Evolutionary conservation across 2,888 invertebrate species (phyloP), one percentile per base, ranked within the genome.

Genomic region (Encarsia formosa): DNA sequence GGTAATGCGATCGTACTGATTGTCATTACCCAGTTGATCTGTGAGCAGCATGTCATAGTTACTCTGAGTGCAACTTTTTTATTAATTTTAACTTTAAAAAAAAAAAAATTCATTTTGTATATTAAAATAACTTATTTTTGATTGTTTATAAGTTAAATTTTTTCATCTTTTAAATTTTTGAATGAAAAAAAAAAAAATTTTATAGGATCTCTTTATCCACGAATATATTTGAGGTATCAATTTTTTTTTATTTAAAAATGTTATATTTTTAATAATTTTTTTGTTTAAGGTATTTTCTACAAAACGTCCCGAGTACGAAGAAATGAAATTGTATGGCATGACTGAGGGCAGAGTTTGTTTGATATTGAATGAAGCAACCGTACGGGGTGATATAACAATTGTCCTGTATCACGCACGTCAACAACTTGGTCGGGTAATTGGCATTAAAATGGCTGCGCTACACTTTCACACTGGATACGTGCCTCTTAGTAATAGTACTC

Each of bases 391-490:
- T 75, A 85, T 96, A 41, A 85, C 87, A 5, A 75, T 97, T 35
- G 78, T 85, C 23, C 79, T 91, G 34, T 88, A 85, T 68, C 92
- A 93, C 76, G 93, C 94, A 2, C 82, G 96, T 1, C 91, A 92
- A 66, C 88, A 92, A 54, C 78, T 90, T 39, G 88, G 88, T 16
- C 84, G 88, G 43, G 84, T 86, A 5, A 88, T 87, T 40, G 83
- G 90, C 55, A 87, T 94, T 61, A 90, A 89, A 70, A 88, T 96
- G 65, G 86, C 91, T 45, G 87, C 92, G 63, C 75, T 94, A 35
- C 90, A 91, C 75, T 86, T 96, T 65, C 90, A 96, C 72, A 89
- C 94, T 6, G 95, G 95, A 42, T 93, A 88, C 71, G 81, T 94
- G 53, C 77, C 82, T 0, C 81, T 83, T 60, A 83, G 83, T 57